Percentiles rank a stretch among this genome's conserved stretches.
phyloP scores from a whole-genome alignment of 2,888 invertebrate species.

The Lycaena phlaeas region DNA sequence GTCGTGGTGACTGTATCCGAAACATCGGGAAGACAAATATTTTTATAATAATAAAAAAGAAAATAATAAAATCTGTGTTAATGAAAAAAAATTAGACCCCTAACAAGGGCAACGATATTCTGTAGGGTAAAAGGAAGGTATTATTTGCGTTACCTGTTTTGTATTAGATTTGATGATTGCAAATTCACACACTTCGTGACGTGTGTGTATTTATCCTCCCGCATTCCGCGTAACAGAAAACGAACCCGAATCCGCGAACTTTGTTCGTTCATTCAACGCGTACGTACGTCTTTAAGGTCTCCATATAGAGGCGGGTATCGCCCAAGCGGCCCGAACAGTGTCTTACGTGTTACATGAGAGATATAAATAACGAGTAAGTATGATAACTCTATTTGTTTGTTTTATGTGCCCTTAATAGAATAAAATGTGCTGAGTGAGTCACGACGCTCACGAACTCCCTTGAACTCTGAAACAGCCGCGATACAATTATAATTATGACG shows the following conservation, averaged over 20 bases:
- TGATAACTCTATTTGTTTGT: constrained; percentile 15
- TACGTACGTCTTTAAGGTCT: too few relatives aligned
- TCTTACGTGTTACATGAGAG: constrained; percentile 13
- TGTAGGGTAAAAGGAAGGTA: too few relatives aligned
- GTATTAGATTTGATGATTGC: too few relatives aligned
- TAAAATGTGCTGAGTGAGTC: constrained; percentile 17
- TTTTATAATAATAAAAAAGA: too few relatives aligned
- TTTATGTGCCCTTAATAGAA: constrained; percentile 17
- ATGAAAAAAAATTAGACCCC: too few relatives aligned
- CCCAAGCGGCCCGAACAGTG: background rate
- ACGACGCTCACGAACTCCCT: constrained; percentile 8
- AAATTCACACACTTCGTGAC: too few relatives aligned
- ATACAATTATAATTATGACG: background rate
- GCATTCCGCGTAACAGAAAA: background rate
- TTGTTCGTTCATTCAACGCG: background rate
- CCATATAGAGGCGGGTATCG: background rate
- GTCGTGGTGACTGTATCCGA: too few relatives aligned
- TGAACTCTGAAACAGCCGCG: background rate
- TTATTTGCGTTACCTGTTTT: too few relatives aligned
- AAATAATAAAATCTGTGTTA: too few relatives aligned
- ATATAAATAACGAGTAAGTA: constrained; percentile 18
- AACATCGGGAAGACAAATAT: too few relatives aligned
- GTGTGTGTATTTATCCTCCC: too few relatives aligned
- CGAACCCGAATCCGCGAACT: background rate
- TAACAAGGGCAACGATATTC: too few relatives aligned